Evolutionary conservation across 92 coral and sea anemone species (phyloP).

Genomic region (Siderastrea siderea): DNA sequence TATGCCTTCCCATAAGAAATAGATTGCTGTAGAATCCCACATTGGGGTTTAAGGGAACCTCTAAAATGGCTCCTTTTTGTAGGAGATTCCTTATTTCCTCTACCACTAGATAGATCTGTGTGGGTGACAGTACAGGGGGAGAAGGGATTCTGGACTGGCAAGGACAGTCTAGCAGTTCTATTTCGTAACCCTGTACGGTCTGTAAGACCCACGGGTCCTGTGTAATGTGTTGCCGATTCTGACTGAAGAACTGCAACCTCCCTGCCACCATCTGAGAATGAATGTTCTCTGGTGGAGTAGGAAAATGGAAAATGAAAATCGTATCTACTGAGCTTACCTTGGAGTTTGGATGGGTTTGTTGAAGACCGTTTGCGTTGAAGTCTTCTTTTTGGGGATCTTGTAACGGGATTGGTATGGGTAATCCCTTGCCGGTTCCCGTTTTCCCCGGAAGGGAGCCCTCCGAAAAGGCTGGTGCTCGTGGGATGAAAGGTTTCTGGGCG

Average conservation of each 20-base stretch:
- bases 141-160: background rate
- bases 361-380: background rate
- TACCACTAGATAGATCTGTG: background rate
- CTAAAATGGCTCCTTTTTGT: constrained; percentile 28
- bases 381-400: background rate
- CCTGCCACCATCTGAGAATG: constrained; percentile 35
- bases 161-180: background rate
- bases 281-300: background rate
- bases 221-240: constrained; percentile 21
- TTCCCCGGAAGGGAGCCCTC: too few relatives aligned
- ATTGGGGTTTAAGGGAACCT: constrained; percentile 5
- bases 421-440: too few relatives aligned
- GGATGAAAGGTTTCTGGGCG: background rate
- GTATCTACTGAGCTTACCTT: constrained; percentile 3
- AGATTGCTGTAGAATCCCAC: constrained; percentile 22
- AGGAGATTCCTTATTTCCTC: background rate
- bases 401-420: background rate
- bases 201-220: constrained; percentile 21
- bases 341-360: background rate
- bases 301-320: background rate
- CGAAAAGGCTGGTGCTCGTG: too few relatives aligned
- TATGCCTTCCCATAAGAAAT: constrained; percentile 10
- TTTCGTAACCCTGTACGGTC: background rate
- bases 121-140: background rate
- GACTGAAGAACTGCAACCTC: constrained; percentile 25